Conservation (phyloP, 1,140 invertebrate genomes). For the Vollenhovia emeryi region DNA sequence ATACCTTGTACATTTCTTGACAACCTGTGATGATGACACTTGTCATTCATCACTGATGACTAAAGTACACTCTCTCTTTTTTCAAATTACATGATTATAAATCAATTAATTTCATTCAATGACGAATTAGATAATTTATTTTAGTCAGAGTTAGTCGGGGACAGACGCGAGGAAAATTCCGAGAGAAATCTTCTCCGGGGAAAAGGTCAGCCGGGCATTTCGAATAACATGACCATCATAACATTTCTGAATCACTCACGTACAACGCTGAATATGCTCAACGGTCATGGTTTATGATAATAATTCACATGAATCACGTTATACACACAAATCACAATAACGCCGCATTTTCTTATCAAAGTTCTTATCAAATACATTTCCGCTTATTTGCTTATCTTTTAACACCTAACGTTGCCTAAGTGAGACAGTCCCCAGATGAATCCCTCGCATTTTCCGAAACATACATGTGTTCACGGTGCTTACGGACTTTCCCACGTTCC, state of each 20-base stretch:
- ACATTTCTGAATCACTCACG: background rate
- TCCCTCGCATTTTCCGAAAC: too few relatives aligned
- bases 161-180: background rate
- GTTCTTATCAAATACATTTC: background rate
- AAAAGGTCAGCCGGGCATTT: slow-evolving; percentile 17
- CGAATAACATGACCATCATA: too few relatives aligned
- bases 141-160: background rate
- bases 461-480: background rate
- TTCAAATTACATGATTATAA: background rate
- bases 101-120: background rate
- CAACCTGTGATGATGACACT: background rate
- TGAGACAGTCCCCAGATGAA: background rate
- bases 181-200: background rate
- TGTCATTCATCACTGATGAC: too few relatives aligned
- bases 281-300: background rate
- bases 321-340: background rate
- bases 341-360: slow-evolving; percentile 7
- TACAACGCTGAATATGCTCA: background rate
- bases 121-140: too few relatives aligned
- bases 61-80: too few relatives aligned
- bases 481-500: background rate
- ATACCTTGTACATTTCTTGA: background rate
- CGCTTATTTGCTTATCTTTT: background rate
- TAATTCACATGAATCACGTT: background rate
- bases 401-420: background rate